phyloP scores from a whole-genome alignment of 2,888 invertebrate genomes.

The Stenolophus ochropezus region DNA sequence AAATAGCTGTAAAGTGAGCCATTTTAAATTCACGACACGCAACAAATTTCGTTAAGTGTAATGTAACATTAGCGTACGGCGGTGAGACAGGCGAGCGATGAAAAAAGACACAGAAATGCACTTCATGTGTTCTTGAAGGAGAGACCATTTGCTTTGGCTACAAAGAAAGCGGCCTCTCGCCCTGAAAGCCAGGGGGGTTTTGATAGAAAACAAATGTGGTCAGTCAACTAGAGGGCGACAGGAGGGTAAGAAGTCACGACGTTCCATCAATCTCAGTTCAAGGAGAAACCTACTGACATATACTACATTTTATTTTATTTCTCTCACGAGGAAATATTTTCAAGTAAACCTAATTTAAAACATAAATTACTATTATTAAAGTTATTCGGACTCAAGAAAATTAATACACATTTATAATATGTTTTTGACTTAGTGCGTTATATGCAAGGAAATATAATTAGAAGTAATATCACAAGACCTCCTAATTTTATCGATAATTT shows the following conservation, averaged over 20 bases:
- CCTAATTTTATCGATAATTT: no score
- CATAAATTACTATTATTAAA: no score
- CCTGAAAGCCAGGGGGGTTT: slow-evolving; percentile 63
- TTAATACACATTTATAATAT: no score
- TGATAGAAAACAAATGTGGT: slow-evolving; percentile 71
- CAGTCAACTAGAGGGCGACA: slow-evolving; percentile 64
- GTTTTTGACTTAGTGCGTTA: no score
- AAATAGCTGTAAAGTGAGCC: background rate
- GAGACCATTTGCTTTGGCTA: slow-evolving; percentile 59
- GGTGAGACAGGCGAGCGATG: slow-evolving; percentile 21
- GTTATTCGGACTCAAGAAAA: no score
- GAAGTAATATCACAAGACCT: no score
- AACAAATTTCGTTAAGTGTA: slow-evolving; percentile 56
- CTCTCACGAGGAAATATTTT: background rate
- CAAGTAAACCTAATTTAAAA: background rate
- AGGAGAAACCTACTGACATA: slow-evolving; percentile 21
- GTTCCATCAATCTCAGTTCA: slow-evolving; percentile 56
- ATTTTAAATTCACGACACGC: slow-evolving; percentile 51
- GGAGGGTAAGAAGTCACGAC: slow-evolving; percentile 29
- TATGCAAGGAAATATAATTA: no score
- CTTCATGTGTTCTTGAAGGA: slow-evolving; percentile 60
- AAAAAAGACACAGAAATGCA: slow-evolving; percentile 61
- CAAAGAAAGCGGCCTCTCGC: slow-evolving; percentile 53
- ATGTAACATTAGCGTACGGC: slow-evolving; percentile 53
- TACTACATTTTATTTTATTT: background rate